Evolutionary conservation across 1,140 invertebrate species (phyloP), one percentile per base, ranked within the genome.

Genomic region (Drosophila biarmipes): DNA sequence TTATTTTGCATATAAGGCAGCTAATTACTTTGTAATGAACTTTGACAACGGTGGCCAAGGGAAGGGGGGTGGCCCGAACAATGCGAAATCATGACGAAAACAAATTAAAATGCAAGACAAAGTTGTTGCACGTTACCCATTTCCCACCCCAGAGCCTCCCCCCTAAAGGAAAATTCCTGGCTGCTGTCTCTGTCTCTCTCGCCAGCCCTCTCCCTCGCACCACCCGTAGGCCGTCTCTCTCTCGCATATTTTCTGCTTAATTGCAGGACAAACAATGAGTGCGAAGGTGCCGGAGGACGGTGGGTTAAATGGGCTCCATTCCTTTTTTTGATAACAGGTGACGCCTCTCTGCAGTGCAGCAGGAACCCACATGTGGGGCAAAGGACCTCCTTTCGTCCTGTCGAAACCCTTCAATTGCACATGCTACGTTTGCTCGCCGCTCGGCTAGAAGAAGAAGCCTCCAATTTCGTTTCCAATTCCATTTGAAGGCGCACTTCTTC

Each of bases 21-120:
- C 76, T 89, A 89, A 89, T 89, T 89, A 89, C 85, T 89, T 90
- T 84, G 84, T 84, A 89, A 89, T 89, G 84, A 89, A 89, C 80
- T 90, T 89, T 75, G 76, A 84, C 84, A 89, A 89, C 55, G 81
- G 35, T 21, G 14, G 6, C 24, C 46, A 45, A 35, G 34, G 21
- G 12, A 42, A 42, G 21, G 51, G 27, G 10, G 8, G 19, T 8
- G 40, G 29, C 2, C 5, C 24, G 19, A 69, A 48, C 64, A 56
- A 56, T 69, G 49, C 63, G 38, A 69, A 79, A 78, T 73, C 53
- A 72, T 67, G 73, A 59, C 38, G 61, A 59, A 72, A 66, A 80
- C 62, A 79, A 75, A 79, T 61, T 73, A 79, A 79, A 79, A 74
- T 73, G 59, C 75, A 78, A 78, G 58, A 67, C 58, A 78, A 78